Percentiles rank a stretch among this genome's conserved stretches.
Conservation (phyloP, 2,797 vertebrate species). For the Phoeniculus purpureus region DNA sequence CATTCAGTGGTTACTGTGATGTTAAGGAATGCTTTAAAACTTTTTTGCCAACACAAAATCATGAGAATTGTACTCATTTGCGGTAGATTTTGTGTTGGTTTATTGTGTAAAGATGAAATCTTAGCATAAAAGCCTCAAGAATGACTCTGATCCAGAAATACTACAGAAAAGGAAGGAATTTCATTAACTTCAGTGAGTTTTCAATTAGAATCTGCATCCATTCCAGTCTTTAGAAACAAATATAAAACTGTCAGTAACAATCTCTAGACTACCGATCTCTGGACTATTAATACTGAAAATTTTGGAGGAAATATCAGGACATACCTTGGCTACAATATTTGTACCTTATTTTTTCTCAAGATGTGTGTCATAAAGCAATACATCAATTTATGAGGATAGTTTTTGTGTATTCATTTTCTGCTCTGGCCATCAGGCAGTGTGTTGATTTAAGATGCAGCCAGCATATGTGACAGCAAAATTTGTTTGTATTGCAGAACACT, state of each 20-base stretch:
- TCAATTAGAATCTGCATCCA: neutral
- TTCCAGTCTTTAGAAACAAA: constrained; percentile 17
- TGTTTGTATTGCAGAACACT: neutral
- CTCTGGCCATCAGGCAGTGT: neutral
- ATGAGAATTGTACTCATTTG: neutral
- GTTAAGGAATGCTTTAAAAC: constrained; percentile 36
- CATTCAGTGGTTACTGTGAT: neutral
- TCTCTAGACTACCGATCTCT: neutral
- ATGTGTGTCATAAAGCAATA: neutral
- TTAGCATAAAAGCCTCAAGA: neutral
- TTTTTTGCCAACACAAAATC: neutral
- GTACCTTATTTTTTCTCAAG: neutral
- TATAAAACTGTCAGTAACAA: neutral
- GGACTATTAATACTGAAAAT: neutral
- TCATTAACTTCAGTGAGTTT: constrained; percentile 8
- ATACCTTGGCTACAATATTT: neutral
- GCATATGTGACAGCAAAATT: neutral
- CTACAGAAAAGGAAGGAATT: constrained; percentile 20
- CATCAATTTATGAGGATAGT: neutral
- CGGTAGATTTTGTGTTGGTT: neutral
- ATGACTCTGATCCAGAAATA: constrained; percentile 13
- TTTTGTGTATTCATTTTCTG: neutral
- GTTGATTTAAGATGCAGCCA: neutral
- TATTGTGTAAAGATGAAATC: neutral
- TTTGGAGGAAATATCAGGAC: neutral